Base-by-base conservation (phyloP, 1,140 invertebrate species). In the Euschistus heros region DNA sequence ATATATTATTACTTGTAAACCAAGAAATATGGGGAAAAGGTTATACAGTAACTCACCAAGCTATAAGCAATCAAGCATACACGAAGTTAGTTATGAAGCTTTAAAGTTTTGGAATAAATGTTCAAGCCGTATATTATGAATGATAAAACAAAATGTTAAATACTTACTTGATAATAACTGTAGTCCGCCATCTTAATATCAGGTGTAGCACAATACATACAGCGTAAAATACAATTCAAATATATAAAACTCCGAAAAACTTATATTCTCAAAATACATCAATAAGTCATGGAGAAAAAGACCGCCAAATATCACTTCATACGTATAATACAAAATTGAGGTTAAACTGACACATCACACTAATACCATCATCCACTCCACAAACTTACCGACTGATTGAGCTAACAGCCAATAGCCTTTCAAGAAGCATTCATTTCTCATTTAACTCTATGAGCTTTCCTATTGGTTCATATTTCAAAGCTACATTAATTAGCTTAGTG, bases 151-250 rank as follows among this genome's bases (percentile, higher is more conserved):
- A 63, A 57, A 14, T 55, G n/a, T 24, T 47, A 59, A 20, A 27
- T 42, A 65, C 67, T 62, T 54, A 68, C 67, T 62, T 68, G 67
- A 52, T 68, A 68, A 62, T 68, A 68, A 65, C 67, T 68, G 7
- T 63, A 68, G 30, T 68, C 67, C 63, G 62, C 67, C 67, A 68
- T 68, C 63, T 68, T 68, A 61, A 46, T 33, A 64, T 54, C 24
- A 15, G 50, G 15, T 55, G n/a, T 52, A 27, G 50, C 10, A 22
- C 24, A 64, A 22, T n/a, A n/a, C 26, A 42, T 47, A 20, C 13
- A 24, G n/a, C 33, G 26, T 44, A 6, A 18, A 18, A 5, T 33
- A 20, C n/a, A 42, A 42, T 30, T 20, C 18, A 15, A 18, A 62
- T 33, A 26, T n/a, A 42, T 4, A n/a, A n/a, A 26, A 42, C 3